phyloP scores from a whole-genome alignment of 2,888 invertebrate species.

The Nesidiocoris tenuis region DNA sequence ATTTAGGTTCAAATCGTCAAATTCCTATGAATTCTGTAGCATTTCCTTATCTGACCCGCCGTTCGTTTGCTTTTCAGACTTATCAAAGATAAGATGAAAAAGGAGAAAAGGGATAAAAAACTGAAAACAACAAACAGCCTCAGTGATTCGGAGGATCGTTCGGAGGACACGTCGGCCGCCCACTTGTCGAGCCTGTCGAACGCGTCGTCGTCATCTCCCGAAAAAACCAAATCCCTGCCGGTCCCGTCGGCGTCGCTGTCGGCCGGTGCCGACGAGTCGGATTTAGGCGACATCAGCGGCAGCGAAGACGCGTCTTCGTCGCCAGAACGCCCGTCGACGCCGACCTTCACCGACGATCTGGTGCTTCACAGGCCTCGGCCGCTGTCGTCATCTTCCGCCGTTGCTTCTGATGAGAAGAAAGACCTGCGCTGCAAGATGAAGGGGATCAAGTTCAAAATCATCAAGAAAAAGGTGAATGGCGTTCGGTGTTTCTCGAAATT shows the following conservation, averaged over 20 bases:
- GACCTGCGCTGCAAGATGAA: slow-evolving; percentile 9
- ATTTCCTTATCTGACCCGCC: no score
- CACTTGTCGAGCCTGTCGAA: slow-evolving; percentile 4
- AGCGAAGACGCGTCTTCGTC: slow-evolving; percentile 26
- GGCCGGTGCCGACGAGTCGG: slow-evolving; percentile 22
- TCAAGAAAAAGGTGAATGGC: slow-evolving; percentile 22
- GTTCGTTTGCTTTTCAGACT: slow-evolving; percentile 12
- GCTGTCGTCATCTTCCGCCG: background rate
- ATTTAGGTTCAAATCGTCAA: no score
- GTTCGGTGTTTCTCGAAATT: background rate
- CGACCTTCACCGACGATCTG: slow-evolving; percentile 35
- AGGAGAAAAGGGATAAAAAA: slow-evolving; percentile 43
- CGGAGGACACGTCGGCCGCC: slow-evolving; percentile 50
- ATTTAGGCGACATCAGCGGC: slow-evolving; percentile 38
- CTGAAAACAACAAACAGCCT: slow-evolving; percentile 57
- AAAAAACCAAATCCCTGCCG: slow-evolving; percentile 29
- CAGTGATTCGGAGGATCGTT: slow-evolving; percentile 65
- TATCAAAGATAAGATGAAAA: slow-evolving; percentile 30
- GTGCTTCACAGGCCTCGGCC: slow-evolving; percentile 26
- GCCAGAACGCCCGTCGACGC: slow-evolving; percentile 32
- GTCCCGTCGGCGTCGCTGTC: background rate
- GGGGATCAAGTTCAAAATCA: slow-evolving; percentile 33
- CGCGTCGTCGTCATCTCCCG: slow-evolving; percentile 17
- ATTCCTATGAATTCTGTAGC: no score
- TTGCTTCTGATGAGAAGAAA: slow-evolving; percentile 4